phyloP scores from a whole-genome alignment of 2,113 vertebrate species.

The Megaptera novaeangliae region DNA sequence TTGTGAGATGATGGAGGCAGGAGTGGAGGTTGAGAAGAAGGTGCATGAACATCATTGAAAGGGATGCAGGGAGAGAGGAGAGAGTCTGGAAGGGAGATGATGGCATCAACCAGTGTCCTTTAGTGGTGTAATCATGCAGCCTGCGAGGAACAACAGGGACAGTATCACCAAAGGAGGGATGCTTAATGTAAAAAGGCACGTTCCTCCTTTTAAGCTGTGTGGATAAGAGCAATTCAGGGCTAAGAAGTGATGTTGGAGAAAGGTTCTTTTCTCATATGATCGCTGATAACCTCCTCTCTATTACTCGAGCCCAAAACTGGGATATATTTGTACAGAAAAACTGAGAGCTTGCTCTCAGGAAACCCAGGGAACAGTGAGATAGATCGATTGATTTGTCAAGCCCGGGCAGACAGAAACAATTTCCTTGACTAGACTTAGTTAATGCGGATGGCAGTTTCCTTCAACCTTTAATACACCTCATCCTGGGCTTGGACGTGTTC shows the following conservation, averaged over 20 bases:
- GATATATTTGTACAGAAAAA: slow-evolving; percentile 26
- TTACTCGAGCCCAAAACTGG: not conserved
- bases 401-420: slow-evolving; percentile 59
- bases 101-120: not conserved
- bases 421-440: slow-evolving; percentile 55
- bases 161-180: not conserved
- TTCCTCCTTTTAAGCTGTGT: not conserved
- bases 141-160: not conserved
- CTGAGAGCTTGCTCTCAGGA: slow-evolving; percentile 14
- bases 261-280: not conserved
- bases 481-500: not conserved
- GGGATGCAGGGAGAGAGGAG: not conserved
- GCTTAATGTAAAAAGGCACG: not conserved
- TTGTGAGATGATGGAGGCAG: not conserved
- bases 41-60: not conserved
- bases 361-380: not conserved
- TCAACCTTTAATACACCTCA: slow-evolving; percentile 57
- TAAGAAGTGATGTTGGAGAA: not conserved
- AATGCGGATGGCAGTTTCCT: slow-evolving; percentile 38
- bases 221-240: not conserved
- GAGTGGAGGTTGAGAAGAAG: not conserved
- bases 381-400: slow-evolving; percentile 65
- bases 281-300: slow-evolving; percentile 24
- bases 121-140: not conserved
- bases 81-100: not conserved